Evolutionary conservation across 2,113 vertebrate genomes (phyloP).

Genomic region (Phalacrocorax pelagicus): DNA sequence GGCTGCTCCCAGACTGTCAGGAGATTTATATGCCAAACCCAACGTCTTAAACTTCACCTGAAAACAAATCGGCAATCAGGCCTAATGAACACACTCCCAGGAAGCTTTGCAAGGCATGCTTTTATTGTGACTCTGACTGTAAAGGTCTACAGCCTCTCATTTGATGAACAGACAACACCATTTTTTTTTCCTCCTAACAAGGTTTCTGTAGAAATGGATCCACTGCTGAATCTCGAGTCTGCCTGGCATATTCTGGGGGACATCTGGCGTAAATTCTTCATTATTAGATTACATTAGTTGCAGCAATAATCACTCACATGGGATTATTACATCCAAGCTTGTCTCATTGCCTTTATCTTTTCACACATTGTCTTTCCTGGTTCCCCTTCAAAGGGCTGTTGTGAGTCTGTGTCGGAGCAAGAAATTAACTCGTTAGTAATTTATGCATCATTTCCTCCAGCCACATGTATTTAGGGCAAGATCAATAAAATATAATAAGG

Average conservation of each 20-base stretch:
- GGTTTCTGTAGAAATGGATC: conserved; percentile 55
- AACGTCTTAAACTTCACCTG: neutral
- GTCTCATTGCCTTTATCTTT: conserved; percentile 62
- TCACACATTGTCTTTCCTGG: conserved; percentile 59
- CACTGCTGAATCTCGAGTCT: conserved; percentile 2
- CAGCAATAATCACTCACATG: conserved; percentile 63
- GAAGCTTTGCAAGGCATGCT: neutral
- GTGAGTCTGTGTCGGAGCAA: conserved; percentile 32
- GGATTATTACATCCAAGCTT: conserved; percentile 65
- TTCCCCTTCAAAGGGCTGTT: conserved; percentile 52
- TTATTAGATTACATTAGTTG: conserved; percentile 70
- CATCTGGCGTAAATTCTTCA: conserved; percentile 63
- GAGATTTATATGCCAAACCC: neutral
- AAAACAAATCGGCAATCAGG: neutral
- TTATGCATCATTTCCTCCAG: conserved; percentile 64
- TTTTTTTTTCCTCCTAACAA: conserved; percentile 14
- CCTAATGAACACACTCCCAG: neutral
- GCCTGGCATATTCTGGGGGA: conserved; percentile 47
- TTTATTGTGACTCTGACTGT: neutral
- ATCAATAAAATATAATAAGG: conserved; percentile 62
- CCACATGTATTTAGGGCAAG: conserved; percentile 51
- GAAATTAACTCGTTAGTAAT: conserved; percentile 66
- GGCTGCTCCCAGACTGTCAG: neutral
- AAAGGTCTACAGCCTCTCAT: conserved; percentile 1
- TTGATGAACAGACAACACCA: neutral